These are phyloP conservation scores for Muscicapa comitata DNA, from an alignment of 2,797 vertebrate species.

Conservation along the genomic window DNA sequence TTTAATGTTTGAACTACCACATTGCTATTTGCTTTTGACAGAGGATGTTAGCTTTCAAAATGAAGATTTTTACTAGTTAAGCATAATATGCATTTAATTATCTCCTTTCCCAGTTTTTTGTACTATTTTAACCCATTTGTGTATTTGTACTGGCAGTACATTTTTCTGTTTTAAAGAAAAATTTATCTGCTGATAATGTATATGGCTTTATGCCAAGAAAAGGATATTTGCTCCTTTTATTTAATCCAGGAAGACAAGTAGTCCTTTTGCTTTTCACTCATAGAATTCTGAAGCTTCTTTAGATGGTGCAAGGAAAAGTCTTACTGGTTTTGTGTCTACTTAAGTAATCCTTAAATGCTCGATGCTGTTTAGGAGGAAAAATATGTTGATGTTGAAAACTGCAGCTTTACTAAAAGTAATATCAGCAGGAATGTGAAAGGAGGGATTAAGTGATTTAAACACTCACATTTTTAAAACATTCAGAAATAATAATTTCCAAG, in stretches of 20 bases:
- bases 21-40: not conserved
- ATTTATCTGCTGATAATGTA: not conserved
- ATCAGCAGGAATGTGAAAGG: not conserved
- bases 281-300: not conserved
- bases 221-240: not conserved
- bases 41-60: conserved; percentile 2
- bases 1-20: conserved; percentile 11
- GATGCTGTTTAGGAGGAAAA: not conserved
- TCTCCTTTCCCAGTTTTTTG: not conserved
- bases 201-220: not conserved
- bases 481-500: not conserved
- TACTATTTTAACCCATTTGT: conserved; percentile 8
- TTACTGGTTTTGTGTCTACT: not conserved
- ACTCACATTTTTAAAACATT: not conserved
- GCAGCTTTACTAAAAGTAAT: not conserved
- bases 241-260: not conserved
- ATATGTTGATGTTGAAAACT: not conserved
- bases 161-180: not conserved
- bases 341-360: not conserved
- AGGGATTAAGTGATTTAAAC: not conserved
- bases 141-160: not conserved
- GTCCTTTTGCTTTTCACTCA: not conserved
- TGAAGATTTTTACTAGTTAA: conserved; percentile 42
- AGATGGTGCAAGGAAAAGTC: not conserved
- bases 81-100: conserved; percentile 32